Evolutionary conservation across 2,797 vertebrate species (phyloP).

Genomic region (Crocidura indochinensis): DNA sequence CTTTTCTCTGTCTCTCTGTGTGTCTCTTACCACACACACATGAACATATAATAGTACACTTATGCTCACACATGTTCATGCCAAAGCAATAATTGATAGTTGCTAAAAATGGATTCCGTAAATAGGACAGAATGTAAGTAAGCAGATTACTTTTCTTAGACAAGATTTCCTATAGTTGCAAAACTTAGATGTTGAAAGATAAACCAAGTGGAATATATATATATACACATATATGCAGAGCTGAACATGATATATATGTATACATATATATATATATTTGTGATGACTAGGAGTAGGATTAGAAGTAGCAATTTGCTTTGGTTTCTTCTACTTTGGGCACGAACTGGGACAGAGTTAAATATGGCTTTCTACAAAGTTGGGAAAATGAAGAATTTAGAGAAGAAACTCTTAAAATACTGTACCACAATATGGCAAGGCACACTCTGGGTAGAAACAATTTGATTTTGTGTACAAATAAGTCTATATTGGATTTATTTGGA

Average conservation of each 20-base stretch:
- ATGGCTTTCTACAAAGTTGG: not conserved
- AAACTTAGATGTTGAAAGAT: not conserved
- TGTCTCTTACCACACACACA: not conserved
- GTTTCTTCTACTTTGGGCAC: not conserved
- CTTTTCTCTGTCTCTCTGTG: not conserved
- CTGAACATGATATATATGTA: too few relatives aligned
- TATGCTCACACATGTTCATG: not conserved
- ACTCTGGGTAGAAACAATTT: not conserved
- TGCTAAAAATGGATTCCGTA: constrained; percentile 6
- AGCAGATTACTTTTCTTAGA: constrained; percentile 9
- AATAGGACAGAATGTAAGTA: constrained; percentile 27
- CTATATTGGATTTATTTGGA: not conserved
- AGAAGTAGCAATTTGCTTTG: not conserved
- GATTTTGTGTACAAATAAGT: not conserved
- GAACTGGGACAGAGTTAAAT: not conserved
- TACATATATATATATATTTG: not conserved
- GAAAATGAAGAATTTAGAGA: not conserved
- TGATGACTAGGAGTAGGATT: not conserved
- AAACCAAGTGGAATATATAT: not conserved
- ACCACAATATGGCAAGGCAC: not conserved
- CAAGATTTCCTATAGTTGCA: not conserved
- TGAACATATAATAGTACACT: fast-evolving
- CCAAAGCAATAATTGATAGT: constrained; percentile 35
- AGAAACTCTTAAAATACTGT: not conserved
- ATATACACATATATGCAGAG: not conserved